Conservation (phyloP, 2,888 invertebrate species). For the Polyommatus iphigenia region DNA sequence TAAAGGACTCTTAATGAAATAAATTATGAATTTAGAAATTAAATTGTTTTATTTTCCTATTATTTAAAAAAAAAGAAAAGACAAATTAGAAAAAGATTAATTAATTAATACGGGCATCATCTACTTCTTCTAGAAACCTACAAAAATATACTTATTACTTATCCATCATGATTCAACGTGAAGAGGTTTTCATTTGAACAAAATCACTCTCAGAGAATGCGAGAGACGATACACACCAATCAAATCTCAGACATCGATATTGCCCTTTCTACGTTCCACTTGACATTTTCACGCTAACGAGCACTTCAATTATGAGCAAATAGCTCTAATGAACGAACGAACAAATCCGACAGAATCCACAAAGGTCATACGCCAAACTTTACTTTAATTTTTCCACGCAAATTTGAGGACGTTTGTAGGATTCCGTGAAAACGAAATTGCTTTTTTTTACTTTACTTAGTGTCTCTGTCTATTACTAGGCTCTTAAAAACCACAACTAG, state of each 20-base stretch:
- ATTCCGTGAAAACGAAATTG: too few species aligned
- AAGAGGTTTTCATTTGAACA: neutral
- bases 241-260: neutral
- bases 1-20: too few species aligned
- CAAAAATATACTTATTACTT: too few species aligned
- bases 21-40: too few species aligned
- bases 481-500: too few species aligned
- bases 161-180: neutral
- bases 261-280: neutral
- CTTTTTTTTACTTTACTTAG: too few species aligned
- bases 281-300: neutral
- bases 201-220: neutral
- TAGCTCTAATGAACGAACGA: conserved; percentile 26
- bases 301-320: conserved; percentile 19
- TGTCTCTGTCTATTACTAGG: too few species aligned
- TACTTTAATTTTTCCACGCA: neutral
- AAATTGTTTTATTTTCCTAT: too few species aligned
- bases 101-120: too few species aligned
- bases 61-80: too few species aligned
- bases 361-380: conserved; percentile 16
- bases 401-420: neutral
- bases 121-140: too few species aligned
- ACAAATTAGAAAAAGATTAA: too few species aligned
- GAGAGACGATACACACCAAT: neutral
- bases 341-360: neutral